Percentiles rank a stretch among this genome's conserved stretches.
Evolutionary conservation across 92 coral and sea anemone genomes (phyloP).

Genomic region (Meandrina meandrites): DNA sequence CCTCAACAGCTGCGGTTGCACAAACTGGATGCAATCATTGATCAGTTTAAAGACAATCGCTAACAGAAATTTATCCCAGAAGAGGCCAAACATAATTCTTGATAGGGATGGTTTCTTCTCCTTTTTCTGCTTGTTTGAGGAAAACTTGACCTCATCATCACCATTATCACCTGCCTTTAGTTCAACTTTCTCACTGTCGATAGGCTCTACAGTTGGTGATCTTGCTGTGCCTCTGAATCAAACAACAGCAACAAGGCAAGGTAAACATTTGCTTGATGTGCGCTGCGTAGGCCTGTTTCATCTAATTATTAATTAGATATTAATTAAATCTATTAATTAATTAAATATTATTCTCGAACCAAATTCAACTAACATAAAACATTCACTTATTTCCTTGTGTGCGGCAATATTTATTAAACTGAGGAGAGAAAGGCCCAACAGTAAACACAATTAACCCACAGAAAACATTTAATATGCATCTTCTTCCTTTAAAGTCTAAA

Average conservation of each 20-base stretch:
- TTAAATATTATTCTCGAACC: too few species aligned
- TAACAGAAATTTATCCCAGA: conserved; percentile 56
- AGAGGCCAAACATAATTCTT: conserved; percentile 52
- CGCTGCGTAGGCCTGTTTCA: too few species aligned
- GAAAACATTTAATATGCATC: too few species aligned
- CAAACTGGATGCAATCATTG: conserved; percentile 71
- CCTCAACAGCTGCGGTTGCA: conserved; percentile 81
- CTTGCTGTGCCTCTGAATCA: conserved; percentile 11
- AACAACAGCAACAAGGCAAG: not conserved
- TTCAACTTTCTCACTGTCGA: conserved; percentile 45
- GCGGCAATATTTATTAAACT: too few species aligned
- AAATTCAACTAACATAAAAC: too few species aligned
- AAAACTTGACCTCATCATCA: conserved; percentile 39
- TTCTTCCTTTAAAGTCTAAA: too few species aligned
- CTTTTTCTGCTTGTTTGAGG: conserved; percentile 12
- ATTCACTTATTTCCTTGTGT: not conserved
- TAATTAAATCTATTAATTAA: too few species aligned
- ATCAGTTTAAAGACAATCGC: conserved; percentile 58
- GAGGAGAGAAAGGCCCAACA: too few species aligned
- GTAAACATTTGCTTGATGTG: too few species aligned
- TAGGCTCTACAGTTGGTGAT: conserved; percentile 29
- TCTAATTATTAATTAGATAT: too few species aligned
- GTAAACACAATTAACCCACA: too few species aligned
- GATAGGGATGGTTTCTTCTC: conserved; percentile 63
- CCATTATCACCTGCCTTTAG: conserved; percentile 42